A percentile compares a stretch with the other conserved stretches of the same genome.
Conservation (phyloP, 2,888 invertebrate genomes). For the Quadriops clusia region DNA sequence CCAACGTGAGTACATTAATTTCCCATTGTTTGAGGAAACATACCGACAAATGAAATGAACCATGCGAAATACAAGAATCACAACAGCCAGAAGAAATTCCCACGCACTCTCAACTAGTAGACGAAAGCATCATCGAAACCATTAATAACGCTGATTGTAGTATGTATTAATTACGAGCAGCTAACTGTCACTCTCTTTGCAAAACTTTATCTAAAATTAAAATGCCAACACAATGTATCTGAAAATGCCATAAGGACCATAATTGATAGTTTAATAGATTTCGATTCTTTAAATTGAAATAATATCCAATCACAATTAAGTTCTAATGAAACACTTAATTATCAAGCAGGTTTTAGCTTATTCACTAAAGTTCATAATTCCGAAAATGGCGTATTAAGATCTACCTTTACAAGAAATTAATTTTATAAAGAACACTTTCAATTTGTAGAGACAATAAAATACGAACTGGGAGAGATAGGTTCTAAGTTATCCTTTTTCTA, state of each 20-base stretch:
- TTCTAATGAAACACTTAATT: neutral
- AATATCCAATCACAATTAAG: neutral
- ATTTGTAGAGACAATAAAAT: slow-evolving; percentile 8
- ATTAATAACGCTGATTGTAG: no score
- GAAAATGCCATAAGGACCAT: slow-evolving; percentile 8
- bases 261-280: slow-evolving; percentile 6
- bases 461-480: slow-evolving; percentile 6
- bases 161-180: neutral
- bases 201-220: slow-evolving; percentile 6
- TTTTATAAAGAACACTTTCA: slow-evolving; percentile 12
- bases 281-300: slow-evolving; percentile 1
- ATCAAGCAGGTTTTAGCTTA: slow-evolving; percentile 5
- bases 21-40: no score
- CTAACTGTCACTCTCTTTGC: slow-evolving; percentile 1
- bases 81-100: no score
- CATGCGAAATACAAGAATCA: no score
- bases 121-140: no score
- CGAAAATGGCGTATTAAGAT: slow-evolving; percentile 5
- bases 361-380: slow-evolving; percentile 5
- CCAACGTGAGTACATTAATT: no score
- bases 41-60: no score
- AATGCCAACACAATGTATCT: slow-evolving; percentile 8
- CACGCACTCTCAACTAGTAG: no score
- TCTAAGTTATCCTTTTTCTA: slow-evolving; percentile 7
- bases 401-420: slow-evolving; percentile 7